Evolutionary conservation across 2,888 invertebrate genomes (phyloP).

Genomic region (Rhogogaster chlorosoma): DNA sequence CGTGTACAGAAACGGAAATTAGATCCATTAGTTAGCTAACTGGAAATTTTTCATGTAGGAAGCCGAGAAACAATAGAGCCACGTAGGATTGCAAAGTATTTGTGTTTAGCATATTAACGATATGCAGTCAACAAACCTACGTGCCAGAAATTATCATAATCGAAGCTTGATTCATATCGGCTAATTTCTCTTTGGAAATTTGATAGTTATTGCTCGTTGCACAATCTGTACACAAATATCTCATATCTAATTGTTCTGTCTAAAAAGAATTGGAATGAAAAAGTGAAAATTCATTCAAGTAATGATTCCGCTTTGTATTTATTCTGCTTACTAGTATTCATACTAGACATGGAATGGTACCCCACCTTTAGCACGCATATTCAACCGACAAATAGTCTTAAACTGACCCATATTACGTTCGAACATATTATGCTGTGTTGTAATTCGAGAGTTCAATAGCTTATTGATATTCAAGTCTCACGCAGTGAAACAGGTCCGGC

Average conservation of each 20-base stretch:
- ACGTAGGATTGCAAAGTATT: slow-evolving; percentile 41
- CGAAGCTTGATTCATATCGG: slow-evolving; percentile 24
- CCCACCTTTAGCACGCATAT: slow-evolving; percentile 24
- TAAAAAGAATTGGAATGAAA: neutral
- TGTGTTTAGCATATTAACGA: slow-evolving; percentile 45
- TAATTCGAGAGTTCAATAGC: slow-evolving; percentile 65
- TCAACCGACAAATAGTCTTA: slow-evolving; percentile 1
- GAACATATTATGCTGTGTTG: slow-evolving; percentile 61
- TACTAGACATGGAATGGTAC: neutral
- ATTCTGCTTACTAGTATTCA: slow-evolving; percentile 18
- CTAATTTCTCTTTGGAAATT: slow-evolving; percentile 45
- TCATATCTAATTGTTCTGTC: neutral
- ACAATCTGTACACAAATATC: slow-evolving; percentile 19
- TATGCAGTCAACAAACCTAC: slow-evolving; percentile 26
- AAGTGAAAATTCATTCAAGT: neutral
- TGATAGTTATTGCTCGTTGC: slow-evolving; percentile 20
- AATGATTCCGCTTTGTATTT: neutral
- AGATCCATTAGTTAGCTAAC: slow-evolving; percentile 35
- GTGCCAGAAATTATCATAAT: slow-evolving; percentile 41
- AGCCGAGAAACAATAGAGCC: slow-evolving; percentile 33
- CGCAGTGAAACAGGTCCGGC: slow-evolving; percentile 43
- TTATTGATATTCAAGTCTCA: slow-evolving; percentile 68
- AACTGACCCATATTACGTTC: slow-evolving; percentile 64
- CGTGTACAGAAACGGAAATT: neutral
- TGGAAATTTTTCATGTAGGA: slow-evolving; percentile 45